These are phyloP conservation scores for Trachelus stipa DNA, from an alignment of 2,888 invertebrate genomes.

Conservation along the genomic window DNA sequence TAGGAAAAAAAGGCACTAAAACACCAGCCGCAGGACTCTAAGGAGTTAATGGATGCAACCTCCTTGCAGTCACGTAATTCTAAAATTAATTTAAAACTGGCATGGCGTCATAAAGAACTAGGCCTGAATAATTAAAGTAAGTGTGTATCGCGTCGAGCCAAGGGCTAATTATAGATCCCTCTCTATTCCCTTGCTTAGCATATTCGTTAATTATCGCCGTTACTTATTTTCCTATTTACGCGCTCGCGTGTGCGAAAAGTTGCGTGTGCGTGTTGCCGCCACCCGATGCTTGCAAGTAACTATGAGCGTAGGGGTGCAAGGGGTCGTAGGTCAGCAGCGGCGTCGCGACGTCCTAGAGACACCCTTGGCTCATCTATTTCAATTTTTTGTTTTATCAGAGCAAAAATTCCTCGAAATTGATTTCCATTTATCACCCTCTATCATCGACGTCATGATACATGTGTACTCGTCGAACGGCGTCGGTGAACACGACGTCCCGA, in stretches of 20 bases:
- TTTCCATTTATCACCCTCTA: not conserved
- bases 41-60: conserved; percentile 55
- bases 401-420: not conserved
- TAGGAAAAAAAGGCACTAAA: no score
- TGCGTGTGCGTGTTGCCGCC: conserved; percentile 29
- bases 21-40: conserved; percentile 24
- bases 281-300: not conserved
- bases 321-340: not conserved
- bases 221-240: conserved; percentile 14
- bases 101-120: conserved; percentile 50
- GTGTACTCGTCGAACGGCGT: not conserved
- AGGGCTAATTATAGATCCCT: conserved; percentile 53
- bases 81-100: conserved; percentile 54
- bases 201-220: conserved; percentile 59
- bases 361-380: conserved; percentile 12
- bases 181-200: conserved; percentile 54
- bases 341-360: conserved; percentile 19
- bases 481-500: conserved; percentile 19
- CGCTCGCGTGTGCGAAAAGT: conserved; percentile 43
- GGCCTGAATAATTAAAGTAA: conserved; percentile 59
- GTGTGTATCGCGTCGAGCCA: conserved; percentile 50
- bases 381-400: not conserved
- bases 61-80: conserved; percentile 58
- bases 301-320: not conserved
- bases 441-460: not conserved